These are phyloP conservation scores for Connochaetes taurinus DNA, from an alignment of 2,113 vertebrate species.

Conservation along the genomic window DNA sequence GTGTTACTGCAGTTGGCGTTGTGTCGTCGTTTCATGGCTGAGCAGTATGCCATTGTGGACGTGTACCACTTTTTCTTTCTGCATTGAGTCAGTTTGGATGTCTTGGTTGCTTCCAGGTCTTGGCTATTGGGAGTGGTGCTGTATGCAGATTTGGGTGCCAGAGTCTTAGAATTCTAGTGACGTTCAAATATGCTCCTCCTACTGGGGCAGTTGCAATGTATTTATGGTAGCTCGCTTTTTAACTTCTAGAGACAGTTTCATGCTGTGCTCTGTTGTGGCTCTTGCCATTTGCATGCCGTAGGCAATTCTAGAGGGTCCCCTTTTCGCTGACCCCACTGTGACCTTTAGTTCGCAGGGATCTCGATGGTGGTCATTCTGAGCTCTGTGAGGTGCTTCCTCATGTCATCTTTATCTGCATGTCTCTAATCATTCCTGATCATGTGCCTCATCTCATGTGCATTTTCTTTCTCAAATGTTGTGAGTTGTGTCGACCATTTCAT, in stretches of 20 bases:
- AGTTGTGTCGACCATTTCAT: neutral
- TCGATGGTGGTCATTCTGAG: neutral
- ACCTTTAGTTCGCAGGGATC: neutral
- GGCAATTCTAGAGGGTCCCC: neutral
- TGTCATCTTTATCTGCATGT: neutral
- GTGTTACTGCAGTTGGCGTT: neutral
- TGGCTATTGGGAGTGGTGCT: neutral
- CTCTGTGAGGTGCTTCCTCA: neutral
- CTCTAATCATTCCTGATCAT: neutral
- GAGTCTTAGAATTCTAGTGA: neutral
- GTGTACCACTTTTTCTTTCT: neutral
- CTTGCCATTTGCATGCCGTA: neutral
- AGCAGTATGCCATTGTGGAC: neutral
- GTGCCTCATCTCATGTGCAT: neutral
- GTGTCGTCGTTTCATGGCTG: accelerated
- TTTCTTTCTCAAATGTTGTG: neutral
- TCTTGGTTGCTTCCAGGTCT: neutral
- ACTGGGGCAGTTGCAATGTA: neutral
- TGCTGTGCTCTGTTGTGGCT: neutral
- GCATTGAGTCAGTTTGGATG: neutral
- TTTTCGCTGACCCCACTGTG: neutral
- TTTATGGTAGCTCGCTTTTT: neutral
- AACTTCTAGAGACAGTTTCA: neutral
- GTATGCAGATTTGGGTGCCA: neutral
- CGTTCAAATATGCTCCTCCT: neutral